phyloP scores from a whole-genome alignment of 2,888 invertebrate genomes.

The Netelia virgata region DNA sequence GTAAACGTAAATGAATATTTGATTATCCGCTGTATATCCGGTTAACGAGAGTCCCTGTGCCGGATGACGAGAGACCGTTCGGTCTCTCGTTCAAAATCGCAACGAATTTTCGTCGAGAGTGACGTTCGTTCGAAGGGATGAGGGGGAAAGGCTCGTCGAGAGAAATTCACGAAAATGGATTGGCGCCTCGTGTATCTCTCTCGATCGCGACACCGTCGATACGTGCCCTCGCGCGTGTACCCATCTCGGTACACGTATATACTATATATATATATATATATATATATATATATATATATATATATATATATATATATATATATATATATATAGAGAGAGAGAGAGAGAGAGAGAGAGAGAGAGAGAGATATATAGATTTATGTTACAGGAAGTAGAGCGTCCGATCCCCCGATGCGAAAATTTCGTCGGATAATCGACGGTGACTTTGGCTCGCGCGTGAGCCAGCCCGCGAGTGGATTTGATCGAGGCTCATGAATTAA shows the following conservation, averaged over 20 bases:
- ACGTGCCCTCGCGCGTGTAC: neutral
- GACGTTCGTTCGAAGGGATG: slow-evolving; percentile 14
- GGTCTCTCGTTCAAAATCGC: slow-evolving; percentile 60
- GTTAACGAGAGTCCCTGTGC: slow-evolving; percentile 23
- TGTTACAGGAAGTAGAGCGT: neutral
- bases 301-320: no score
- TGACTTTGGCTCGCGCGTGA: slow-evolving; percentile 52
- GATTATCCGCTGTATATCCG: slow-evolving; percentile 52
- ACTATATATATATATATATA: no score
- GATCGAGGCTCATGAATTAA: slow-evolving; percentile 72
- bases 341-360: no score
- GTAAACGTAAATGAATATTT: slow-evolving; percentile 55
- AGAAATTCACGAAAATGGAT: slow-evolving; percentile 53
- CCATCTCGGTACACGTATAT: neutral
- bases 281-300: no score
- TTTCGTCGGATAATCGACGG: slow-evolving; percentile 66
- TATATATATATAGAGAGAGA: no score
- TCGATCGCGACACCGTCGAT: slow-evolving; percentile 39
- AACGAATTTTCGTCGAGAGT: slow-evolving; percentile 63
- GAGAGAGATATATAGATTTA: slow-evolving; percentile 37
- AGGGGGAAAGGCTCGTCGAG: slow-evolving; percentile 11
- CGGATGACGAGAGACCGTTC: slow-evolving; percentile 21
- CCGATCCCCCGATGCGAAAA: slow-evolving; percentile 39
- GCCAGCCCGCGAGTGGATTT: slow-evolving; percentile 65
- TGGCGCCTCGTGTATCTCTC: slow-evolving; percentile 52